phyloP scores from a whole-genome alignment of 2,113 vertebrate species.

The Heliornis fulica region DNA sequence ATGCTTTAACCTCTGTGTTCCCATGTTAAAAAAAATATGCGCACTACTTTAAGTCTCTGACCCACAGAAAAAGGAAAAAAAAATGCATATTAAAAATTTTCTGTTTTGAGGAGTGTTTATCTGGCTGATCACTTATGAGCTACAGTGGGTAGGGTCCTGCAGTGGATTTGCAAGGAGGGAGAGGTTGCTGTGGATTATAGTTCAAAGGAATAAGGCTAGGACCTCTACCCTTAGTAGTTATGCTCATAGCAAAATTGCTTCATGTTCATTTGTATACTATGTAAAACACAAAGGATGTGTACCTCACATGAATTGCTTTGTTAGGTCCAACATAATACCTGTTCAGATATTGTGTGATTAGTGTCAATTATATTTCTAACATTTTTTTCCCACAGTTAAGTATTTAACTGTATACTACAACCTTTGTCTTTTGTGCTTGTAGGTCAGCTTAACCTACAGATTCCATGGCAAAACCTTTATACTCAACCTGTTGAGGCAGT shows the following conservation, averaged over 20 bases:
- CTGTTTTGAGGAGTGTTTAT: not conserved
- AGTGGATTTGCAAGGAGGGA: not conserved
- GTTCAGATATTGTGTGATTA: not conserved
- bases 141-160: not conserved
- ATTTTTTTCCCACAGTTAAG: not conserved
- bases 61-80: not conserved
- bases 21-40: not conserved
- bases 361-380: not conserved
- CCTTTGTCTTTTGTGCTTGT: not conserved
- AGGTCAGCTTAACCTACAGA: slow-evolving; percentile 91
- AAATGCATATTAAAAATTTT: not conserved
- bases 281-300: not conserved
- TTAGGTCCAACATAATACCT: not conserved
- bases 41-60: not conserved
- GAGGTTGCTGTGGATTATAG: not conserved
- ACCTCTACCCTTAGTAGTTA: not conserved
- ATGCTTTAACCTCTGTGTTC: not conserved
- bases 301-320: not conserved
- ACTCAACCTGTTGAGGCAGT: slow-evolving; percentile 93
- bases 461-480: slow-evolving; percentile 98
- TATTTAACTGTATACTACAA: not conserved
- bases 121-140: not conserved
- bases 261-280: not conserved
- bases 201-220: not conserved
- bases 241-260: not conserved